Evolutionary conservation across 2,113 vertebrate genomes (phyloP).

Genomic region (Haplochromis burtoni): DNA sequence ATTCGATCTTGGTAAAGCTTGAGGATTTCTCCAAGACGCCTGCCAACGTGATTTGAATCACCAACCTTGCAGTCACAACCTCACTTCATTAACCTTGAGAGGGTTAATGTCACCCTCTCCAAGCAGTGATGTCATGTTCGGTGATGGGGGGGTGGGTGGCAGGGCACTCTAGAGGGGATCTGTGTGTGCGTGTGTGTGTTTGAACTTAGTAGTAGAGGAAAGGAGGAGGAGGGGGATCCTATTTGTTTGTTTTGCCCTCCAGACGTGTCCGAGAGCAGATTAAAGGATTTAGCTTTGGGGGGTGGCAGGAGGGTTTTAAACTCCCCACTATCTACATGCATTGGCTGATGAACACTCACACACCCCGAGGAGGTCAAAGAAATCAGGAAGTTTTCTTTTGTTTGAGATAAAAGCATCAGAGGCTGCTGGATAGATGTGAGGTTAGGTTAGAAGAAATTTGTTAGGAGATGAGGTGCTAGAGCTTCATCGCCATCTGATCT

Average conservation of each 20-base stretch:
- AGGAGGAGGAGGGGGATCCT: constrained; percentile 21
- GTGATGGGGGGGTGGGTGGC: background rate
- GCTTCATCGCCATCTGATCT: constrained; percentile 35
- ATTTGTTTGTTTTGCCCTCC: constrained; percentile 70
- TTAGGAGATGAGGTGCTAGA: background rate
- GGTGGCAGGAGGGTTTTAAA: constrained; percentile 29
- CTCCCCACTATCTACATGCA: constrained; percentile 32
- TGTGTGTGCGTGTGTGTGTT: background rate
- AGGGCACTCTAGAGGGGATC: background rate
- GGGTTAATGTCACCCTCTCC: constrained; percentile 33
- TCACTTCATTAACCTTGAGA: constrained; percentile 47
- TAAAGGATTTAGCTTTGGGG: constrained; percentile 57
- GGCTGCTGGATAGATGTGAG: background rate
- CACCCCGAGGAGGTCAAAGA: constrained; percentile 18
- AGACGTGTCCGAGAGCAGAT: constrained; percentile 68
- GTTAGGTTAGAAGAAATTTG: background rate
- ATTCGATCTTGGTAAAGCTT: background rate
- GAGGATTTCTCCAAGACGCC: background rate
- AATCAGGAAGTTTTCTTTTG: constrained; percentile 15
- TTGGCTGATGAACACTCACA: background rate
- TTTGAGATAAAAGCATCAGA: background rate
- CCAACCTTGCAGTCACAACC: background rate
- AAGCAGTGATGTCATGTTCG: constrained; percentile 37
- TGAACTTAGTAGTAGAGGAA: background rate
- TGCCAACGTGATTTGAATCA: background rate